Evolutionary conservation across 92 coral and sea anemone genomes (phyloP), one percentile per base, ranked within the genome.

Genomic region (Porites evermanni): DNA sequence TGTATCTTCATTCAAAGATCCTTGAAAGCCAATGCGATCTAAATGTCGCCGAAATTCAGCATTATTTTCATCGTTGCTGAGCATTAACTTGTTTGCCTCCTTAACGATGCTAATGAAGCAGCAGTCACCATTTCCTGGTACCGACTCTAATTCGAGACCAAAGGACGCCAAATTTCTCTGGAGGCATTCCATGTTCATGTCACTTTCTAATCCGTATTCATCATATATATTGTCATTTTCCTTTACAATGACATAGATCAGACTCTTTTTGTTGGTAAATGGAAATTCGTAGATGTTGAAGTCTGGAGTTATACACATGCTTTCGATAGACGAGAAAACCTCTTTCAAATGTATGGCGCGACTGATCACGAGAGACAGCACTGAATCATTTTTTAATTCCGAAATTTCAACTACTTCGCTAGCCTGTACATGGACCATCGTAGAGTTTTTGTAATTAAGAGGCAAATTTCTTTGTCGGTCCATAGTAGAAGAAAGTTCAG

Each of bases 81-180:
- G 82, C 2, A 61, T 14, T 11, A 69, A 26, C 7, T 64, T 51
- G 56, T 88, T 67, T 52, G 68, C 10, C 6, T 50, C 51, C 60
- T 67, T 73, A 2, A 72, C 75, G 8, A 89, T 89, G 83, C 92
- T 89, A 7, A 61, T 16, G 75, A 89, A 89, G 77, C 89, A 84
- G 56, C 92, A 89, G 44, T 89, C 80, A 10, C 92, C 92, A 89
- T 89, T 83, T 20, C 92, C 89, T 21, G 88, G 80, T 2, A 89
- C 89, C 29, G 72, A 52, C 52, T 84, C 85, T 4, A 67, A 16
- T 64, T 60, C 65, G 47, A 89, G 79, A 6, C 89, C 85, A 71
- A 89, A 84, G 4, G 89, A 84, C 10, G 77, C 47, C 12, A 89
- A 66, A 77, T 89, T 84, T 83, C 73, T 68, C 70, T 58, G 50